Evolutionary conservation across 2,797 vertebrate species (phyloP).

Genomic region (Acestrorhynchus altus): DNA sequence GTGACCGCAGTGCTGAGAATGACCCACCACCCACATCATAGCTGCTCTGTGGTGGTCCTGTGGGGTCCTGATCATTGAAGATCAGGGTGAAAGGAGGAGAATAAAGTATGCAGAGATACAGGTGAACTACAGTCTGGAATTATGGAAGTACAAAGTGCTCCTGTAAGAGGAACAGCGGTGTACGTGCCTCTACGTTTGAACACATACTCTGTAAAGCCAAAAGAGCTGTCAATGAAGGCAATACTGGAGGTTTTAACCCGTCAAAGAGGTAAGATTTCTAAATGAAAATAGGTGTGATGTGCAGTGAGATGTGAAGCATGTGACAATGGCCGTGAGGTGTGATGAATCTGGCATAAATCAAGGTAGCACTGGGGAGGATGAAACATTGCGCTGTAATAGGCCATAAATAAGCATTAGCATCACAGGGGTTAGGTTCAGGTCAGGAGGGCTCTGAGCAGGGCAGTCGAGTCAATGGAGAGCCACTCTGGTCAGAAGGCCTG

Average conservation of each 20-base stretch:
- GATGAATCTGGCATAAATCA: constrained; percentile 69
- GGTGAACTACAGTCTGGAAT: too few species aligned
- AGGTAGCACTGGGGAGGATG: constrained; percentile 62
- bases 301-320: constrained; percentile 15
- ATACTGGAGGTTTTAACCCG: background rate
- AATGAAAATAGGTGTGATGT: background rate
- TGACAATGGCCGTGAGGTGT: constrained; percentile 52
- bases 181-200: too few species aligned
- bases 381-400: constrained; percentile 77
- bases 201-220: too few species aligned
- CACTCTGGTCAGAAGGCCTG: constrained; percentile 36
- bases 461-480: constrained; percentile 51
- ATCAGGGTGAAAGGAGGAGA: too few species aligned
- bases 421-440: constrained; percentile 76
- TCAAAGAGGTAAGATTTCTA: background rate
- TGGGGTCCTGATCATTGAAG: too few species aligned
- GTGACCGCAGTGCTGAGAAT: too few species aligned
- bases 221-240: background rate
- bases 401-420: constrained; percentile 81
- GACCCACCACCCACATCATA: too few species aligned
- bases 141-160: too few species aligned
- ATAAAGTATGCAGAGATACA: too few species aligned
- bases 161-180: too few species aligned
- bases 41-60: too few species aligned
- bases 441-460: constrained; percentile 59